A percentile compares a stretch with the other conserved stretches of the same genome.
Evolutionary conservation across 1,140 invertebrate species (phyloP).

Genomic region (Prorops nasuta): DNA sequence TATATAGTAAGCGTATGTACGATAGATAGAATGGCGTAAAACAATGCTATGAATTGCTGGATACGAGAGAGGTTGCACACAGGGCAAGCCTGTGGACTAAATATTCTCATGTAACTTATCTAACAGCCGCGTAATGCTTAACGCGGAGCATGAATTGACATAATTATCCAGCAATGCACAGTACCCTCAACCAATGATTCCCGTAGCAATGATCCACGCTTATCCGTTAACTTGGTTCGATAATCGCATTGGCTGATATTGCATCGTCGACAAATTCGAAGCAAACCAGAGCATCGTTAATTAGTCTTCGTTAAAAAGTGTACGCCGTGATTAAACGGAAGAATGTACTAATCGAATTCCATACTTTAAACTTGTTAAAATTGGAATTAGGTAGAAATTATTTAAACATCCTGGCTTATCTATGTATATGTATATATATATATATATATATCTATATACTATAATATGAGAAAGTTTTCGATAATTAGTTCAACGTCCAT

Average conservation of each 20-base stretch:
- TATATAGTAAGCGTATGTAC: no score
- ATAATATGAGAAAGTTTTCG: no score
- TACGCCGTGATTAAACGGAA: no score
- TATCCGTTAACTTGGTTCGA: not conserved
- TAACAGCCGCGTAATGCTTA: not conserved
- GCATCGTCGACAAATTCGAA: conserved; percentile 2
- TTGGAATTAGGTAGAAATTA: no score
- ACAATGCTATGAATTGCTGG: conserved; percentile 4
- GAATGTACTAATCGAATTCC: no score
- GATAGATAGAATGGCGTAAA: no score
- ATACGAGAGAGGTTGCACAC: not conserved
- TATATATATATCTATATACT: no score
- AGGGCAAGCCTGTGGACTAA: not conserved
- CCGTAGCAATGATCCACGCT: no score
- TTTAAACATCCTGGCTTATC: no score
- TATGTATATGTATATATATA: no score
- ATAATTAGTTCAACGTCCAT: no score
- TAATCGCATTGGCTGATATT: conserved; percentile 1
- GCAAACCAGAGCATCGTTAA: conserved; percentile 1
- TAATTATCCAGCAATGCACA: not conserved
- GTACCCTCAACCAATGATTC: not conserved
- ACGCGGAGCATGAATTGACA: not conserved
- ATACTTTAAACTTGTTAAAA: no score
- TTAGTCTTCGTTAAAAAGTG: conserved; percentile 17
- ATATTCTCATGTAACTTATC: not conserved